Conservation (phyloP, 2,888 invertebrate species). For the Danaus chrysippus region DNA sequence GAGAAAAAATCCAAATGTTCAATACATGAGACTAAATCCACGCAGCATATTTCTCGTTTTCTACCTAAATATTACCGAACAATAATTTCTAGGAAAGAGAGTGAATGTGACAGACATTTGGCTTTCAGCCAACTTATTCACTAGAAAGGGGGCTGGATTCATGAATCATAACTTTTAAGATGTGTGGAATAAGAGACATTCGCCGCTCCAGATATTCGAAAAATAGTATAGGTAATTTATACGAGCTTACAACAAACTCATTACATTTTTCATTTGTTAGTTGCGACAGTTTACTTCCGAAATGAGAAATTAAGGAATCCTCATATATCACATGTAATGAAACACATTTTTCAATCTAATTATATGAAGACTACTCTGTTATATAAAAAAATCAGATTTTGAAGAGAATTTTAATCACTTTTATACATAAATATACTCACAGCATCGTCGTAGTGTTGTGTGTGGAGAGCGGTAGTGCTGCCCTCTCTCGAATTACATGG, state of each 20-base stretch:
- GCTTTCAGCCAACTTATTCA: conserved; percentile 55
- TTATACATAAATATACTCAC: conserved; percentile 57
- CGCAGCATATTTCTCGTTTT: neutral
- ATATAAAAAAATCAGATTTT: conserved; percentile 1
- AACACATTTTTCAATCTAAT: too few species aligned
- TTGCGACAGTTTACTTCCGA: conserved; percentile 11
- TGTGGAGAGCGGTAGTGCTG: conserved; percentile 81
- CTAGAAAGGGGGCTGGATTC: conserved; percentile 11
- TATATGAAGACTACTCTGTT: neutral
- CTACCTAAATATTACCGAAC: conserved; percentile 23
- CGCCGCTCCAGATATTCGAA: neutral
- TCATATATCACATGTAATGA: too few species aligned
- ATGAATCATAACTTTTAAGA: conserved; percentile 12
- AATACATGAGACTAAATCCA: too few species aligned
- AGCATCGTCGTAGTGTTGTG: conserved; percentile 81
- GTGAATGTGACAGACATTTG: conserved; percentile 49
- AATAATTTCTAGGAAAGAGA: conserved; percentile 36
- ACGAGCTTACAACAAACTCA: conserved; percentile 26
- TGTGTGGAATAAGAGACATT: conserved; percentile 17
- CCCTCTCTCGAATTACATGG: conserved; percentile 84
- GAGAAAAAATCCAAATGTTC: too few species aligned
- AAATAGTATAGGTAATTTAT: conserved; percentile 14
- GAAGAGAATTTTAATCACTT: neutral
- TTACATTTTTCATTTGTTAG: conserved; percentile 23
- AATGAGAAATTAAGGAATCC: conserved; percentile 7